These are phyloP conservation scores for Glaucidium brasilianum DNA, from an alignment of 2,113 vertebrate species.

Conservation along the genomic window DNA sequence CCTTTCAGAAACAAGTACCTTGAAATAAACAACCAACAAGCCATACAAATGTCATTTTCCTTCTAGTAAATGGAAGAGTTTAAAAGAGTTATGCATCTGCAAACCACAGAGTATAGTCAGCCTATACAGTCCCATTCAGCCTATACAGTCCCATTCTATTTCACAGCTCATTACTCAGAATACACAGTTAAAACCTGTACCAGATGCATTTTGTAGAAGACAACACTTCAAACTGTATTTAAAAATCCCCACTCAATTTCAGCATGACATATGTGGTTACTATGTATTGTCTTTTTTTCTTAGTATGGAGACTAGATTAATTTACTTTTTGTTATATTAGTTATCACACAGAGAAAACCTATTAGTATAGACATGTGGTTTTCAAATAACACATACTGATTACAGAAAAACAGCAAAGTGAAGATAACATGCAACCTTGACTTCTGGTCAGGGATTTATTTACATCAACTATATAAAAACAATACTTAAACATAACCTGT, in stretches of 20 bases:
- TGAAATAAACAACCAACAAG: not conserved
- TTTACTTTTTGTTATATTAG: not conserved
- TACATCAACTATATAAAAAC: not conserved
- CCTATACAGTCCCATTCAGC: not conserved
- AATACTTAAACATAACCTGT: not conserved
- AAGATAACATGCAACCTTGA: not conserved
- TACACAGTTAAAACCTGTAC: not conserved
- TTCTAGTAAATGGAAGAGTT: not conserved
- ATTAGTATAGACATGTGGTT: not conserved
- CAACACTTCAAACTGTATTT: not conserved
- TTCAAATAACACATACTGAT: not conserved
- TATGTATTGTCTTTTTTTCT: not conserved
- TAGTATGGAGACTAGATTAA: not conserved
- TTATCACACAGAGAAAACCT: not conserved
- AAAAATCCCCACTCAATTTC: not conserved
- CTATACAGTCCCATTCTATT: not conserved
- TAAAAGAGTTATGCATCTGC: not conserved
- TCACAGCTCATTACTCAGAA: constrained; percentile 47
- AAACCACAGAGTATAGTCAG: not conserved
- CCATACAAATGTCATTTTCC: not conserved
- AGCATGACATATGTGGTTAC: not conserved
- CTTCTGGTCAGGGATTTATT: not conserved
- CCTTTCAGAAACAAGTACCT: not conserved
- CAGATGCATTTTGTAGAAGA: not conserved
- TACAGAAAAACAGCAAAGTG: not conserved